phyloP scores from a whole-genome alignment of 2,888 invertebrate species.

The Calephelis perditalis region DNA sequence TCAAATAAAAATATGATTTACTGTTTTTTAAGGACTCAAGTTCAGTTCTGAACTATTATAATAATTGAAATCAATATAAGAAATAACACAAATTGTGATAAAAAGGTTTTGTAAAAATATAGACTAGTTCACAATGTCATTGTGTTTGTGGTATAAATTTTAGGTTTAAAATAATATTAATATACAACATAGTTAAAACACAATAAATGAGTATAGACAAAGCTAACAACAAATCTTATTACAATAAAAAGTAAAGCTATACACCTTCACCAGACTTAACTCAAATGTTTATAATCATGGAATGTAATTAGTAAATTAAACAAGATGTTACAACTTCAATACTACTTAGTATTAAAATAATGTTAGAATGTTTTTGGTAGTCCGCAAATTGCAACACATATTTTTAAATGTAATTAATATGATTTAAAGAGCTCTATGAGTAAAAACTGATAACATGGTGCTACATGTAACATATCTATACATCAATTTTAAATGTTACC shows the following conservation, averaged over 20 bases:
- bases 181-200: not conserved
- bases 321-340: conserved; percentile 1
- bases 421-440: too few relatives aligned
- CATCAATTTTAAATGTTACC: too few relatives aligned
- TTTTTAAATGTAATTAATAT: too few relatives aligned
- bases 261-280: conserved; percentile 14
- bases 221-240: not conserved
- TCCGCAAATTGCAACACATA: too few relatives aligned
- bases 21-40: too few relatives aligned
- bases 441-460: too few relatives aligned
- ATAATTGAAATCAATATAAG: not conserved
- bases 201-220: not conserved
- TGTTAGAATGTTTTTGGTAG: conserved; percentile 7
- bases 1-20: too few relatives aligned
- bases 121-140: not conserved
- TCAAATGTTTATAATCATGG: conserved; percentile 6
- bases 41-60: too few relatives aligned
- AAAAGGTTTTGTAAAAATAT: not conserved
- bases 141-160: not conserved
- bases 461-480: too few relatives aligned
- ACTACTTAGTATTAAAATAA: not conserved
- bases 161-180: not conserved
- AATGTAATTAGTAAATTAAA: conserved; percentile 14
- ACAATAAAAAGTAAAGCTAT: conserved; percentile 15
- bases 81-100: not conserved